Conservation (phyloP, 2,888 invertebrate species). For the Antheraea yamamai region DNA sequence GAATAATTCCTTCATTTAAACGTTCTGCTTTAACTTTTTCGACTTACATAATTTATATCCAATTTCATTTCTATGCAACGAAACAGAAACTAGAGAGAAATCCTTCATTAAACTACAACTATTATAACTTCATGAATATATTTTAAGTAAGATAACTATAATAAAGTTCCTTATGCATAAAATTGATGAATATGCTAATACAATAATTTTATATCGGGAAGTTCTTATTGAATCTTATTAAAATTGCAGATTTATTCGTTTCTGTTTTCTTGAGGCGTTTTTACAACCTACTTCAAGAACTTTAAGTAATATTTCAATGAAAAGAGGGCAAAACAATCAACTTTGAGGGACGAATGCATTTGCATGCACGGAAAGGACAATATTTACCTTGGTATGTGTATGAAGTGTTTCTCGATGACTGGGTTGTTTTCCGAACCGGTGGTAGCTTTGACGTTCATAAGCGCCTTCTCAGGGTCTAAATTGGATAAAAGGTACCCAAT, state of each 20-base stretch:
- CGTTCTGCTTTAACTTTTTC: not conserved
- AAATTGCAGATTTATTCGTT: constrained; percentile 1
- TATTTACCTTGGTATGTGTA: not conserved
- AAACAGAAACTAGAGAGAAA: too few relatives aligned
- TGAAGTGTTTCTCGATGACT: too few relatives aligned
- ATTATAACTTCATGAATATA: not conserved
- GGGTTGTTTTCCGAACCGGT: too few relatives aligned
- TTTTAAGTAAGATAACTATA: not conserved
- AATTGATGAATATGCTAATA: constrained; percentile 1
- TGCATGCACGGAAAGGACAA: not conserved
- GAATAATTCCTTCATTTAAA: not conserved
- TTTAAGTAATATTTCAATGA: not conserved
- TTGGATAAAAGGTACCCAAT: too few relatives aligned
- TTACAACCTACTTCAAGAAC: not conserved
- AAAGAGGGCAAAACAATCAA: not conserved
- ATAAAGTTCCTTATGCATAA: not conserved
- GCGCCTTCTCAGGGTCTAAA: too few relatives aligned
- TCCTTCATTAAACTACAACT: too few relatives aligned
- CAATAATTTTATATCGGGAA: not conserved
- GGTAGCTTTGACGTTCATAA: too few relatives aligned
- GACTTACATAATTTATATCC: not conserved
- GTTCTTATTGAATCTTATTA: constrained; percentile 3
- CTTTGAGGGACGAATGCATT: not conserved
- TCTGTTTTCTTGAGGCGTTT: not conserved
- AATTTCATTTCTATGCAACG: not conserved